Evolutionary conservation across 2,888 invertebrate genomes (phyloP).

Genomic region (Clitarchus hookeri): DNA sequence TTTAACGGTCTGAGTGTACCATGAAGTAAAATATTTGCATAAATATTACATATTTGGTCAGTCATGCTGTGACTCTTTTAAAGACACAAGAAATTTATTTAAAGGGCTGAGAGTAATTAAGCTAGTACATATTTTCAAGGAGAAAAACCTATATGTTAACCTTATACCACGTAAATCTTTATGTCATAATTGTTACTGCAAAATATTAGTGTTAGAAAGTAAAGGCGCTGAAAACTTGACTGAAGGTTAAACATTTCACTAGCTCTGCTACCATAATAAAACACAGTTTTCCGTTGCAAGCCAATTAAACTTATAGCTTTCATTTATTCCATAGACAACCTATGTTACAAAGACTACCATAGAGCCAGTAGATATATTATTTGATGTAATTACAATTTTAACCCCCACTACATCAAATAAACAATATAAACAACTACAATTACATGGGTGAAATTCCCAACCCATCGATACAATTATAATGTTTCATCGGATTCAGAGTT

Average conservation of each 20-base stretch:
- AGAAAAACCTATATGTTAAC: slow-evolving; percentile 18
- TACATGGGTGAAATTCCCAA: no score
- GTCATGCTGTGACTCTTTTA: slow-evolving; percentile 5
- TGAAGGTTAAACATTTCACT: not conserved
- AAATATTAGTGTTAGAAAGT: not conserved
- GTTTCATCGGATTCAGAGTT: no score
- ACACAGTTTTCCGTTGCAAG: no score
- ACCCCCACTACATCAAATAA: no score
- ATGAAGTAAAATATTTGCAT: slow-evolving; percentile 16
- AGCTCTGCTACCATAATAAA: no score
- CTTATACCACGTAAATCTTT: not conserved
- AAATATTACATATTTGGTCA: not conserved
- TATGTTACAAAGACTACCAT: no score
- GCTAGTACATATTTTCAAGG: not conserved
- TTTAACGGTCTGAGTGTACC: not conserved
- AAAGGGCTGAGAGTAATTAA: slow-evolving; percentile 15
- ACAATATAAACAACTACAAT: no score
- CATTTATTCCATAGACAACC: no score
- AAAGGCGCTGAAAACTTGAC: not conserved
- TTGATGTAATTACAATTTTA: no score
- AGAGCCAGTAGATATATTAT: no score
- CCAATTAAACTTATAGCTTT: no score
- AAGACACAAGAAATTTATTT: slow-evolving; percentile 3
- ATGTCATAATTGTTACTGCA: not conserved
- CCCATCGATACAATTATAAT: no score